Base-by-base conservation (phyloP, 2,888 invertebrate genomes). In the Rutpela maculata region DNA sequence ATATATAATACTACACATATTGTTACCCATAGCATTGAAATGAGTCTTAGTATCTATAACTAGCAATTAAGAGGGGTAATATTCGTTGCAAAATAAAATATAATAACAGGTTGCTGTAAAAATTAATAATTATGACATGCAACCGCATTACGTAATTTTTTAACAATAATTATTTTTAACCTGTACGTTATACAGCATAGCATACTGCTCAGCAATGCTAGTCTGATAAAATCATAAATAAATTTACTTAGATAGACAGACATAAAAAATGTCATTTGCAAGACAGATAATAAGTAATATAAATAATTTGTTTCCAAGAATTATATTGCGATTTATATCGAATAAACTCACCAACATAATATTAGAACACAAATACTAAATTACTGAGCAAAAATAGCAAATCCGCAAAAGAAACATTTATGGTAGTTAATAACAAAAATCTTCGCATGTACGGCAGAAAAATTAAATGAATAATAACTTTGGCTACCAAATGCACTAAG, bases 101-200 rank as follows among this genome's bases (percentile, higher is more conserved):
- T 78, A 74, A 75, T 78, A 68, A 56, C 72, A 72, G 66, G 62
- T 66, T 73, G 19, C 35, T 57, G 38, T 31, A 69, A 78, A 75
- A 78, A 78, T 72, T 65, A 75, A 17, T 63, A 31, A 69, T 69
- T 76, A 71, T 65, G 35, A 31, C 76, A 74, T 67, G 74, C 74
- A 76, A 78, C 71, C n/a, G 50, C 35, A 35, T 76, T 78, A 76
- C 50, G 74, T 71, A 78, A 78, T 74, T 67, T 68, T 67, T 66
- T 59, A 55, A 69, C 74, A 74, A 77, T 74, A 62, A 71, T 78
- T 76, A 76, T 76, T 74, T 78, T 76, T 63, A 74, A 69, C 31
- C 62, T 62, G 62, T 69, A 31, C 0, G 9, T 17, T 43, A 65
- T n/a, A n/a, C n/a, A n/a, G n/a, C n/a, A n/a, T 38, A 26, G n/a